Base-by-base conservation (phyloP, 2,797 vertebrate species). In the Pipistrellus nathusii region DNA sequence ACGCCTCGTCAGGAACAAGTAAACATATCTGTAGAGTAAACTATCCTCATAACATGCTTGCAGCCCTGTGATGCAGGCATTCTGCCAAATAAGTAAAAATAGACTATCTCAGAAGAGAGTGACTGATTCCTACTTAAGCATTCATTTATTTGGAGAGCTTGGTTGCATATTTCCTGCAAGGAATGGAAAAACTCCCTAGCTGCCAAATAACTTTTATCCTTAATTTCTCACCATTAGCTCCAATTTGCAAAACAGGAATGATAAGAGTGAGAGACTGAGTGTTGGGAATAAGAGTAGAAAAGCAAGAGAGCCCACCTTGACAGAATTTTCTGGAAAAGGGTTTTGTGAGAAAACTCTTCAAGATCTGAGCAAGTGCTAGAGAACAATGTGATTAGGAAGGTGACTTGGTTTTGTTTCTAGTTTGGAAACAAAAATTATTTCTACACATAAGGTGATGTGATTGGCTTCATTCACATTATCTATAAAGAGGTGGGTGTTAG, bases 21-120 rank as follows among this genome's bases (percentile, higher is more conserved):
- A 91, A 94, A 95, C 73, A 94, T 93, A 69, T 91, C 86, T 90
- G 86, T 93, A 66, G 73, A 69, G 86, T 91, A 90, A 95, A 87
- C 92, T 94, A 85, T 88, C 94, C 96, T 89, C 77, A 41, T 93
- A 94, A 88, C 66, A 59, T 93, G 85, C 91, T 90, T 76, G 75
- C 14, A 89, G 87, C 82, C 94, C 38, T 82, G 84, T 96, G 95
- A 94, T 89, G 51, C 73, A 46, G 95, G 96, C 57, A 9, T 48
- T 51, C 35, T 32, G 93, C 95, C 95, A 96, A 83, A 66, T 76
- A 68, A 68, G 90, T 95, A 95, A 97, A 97, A 97, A 96, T 97
- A 97, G 94, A 86, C 92, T 18, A 89, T 88, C 71, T 83, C 64
- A 48, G 66, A 88, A 77, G 46, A 81, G 23, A 90, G 41, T 30